Evolutionary conservation across 1,140 invertebrate genomes (phyloP).

Genomic region (Lepidostoma basale): DNA sequence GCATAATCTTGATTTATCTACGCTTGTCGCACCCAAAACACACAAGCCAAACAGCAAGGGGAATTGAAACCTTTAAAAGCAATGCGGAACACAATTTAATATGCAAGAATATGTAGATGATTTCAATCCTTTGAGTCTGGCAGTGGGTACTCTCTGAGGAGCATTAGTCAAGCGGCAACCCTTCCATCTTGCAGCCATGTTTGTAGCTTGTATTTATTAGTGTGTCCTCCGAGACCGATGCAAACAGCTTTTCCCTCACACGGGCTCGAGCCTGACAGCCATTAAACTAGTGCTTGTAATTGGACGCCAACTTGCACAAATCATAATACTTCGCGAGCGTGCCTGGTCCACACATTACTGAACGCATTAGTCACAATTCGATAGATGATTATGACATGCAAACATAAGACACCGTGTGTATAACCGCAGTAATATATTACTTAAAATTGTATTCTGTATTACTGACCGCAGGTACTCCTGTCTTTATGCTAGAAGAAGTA

Average conservation of each 20-base stretch:
- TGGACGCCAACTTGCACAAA: slow-evolving; percentile 7
- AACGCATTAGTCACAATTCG: slow-evolving; percentile 15
- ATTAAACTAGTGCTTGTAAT: slow-evolving; percentile 25
- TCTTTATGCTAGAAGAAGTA: no score
- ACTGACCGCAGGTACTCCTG: no score
- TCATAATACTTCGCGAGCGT: no score
- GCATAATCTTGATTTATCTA: slow-evolving; percentile 23
- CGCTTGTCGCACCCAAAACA: no score
- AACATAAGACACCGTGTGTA: no score
- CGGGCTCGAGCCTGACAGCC: neutral
- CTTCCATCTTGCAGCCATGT: neutral
- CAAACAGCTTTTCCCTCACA: slow-evolving; percentile 29
- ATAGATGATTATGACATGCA: no score
- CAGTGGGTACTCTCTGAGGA: slow-evolving; percentile 4
- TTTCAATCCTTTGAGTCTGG: slow-evolving; percentile 21
- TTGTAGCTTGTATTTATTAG: slow-evolving; percentile 3
- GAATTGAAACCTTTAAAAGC: neutral
- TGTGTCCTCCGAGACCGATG: slow-evolving; percentile 22
- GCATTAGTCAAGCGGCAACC: slow-evolving; percentile 20
- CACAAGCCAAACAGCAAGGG: neutral
- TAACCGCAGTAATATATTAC: no score
- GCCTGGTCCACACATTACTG: slow-evolving; percentile 5
- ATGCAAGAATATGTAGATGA: no score
- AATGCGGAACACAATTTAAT: slow-evolving; percentile 7
- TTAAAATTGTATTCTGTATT: no score